Conservation (phyloP, 2,797 vertebrate genomes). For the Atherinosoma microstoma region DNA sequence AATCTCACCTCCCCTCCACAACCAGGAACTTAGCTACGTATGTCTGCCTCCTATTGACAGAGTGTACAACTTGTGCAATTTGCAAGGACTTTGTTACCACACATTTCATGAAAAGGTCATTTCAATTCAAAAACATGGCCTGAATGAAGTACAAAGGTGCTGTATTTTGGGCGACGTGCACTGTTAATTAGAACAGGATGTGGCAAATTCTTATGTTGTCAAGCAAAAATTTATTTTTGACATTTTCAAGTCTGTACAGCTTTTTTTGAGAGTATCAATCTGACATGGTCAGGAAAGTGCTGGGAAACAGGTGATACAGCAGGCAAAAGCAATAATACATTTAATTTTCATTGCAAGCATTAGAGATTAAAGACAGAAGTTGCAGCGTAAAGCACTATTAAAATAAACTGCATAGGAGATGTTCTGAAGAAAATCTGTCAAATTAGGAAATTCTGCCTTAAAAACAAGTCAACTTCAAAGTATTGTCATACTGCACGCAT, state of each 20-base stretch:
- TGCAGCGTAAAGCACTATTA: constrained; percentile 54
- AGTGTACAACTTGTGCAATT: neutral
- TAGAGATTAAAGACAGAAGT: constrained; percentile 53
- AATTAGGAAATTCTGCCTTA: constrained; percentile 40
- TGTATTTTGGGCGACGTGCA: neutral
- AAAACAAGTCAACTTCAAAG: constrained; percentile 46
- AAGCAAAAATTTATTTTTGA: constrained; percentile 79
- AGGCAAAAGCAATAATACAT: constrained; percentile 81
- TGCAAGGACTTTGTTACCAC: neutral
- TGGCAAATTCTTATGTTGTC: constrained; percentile 45
- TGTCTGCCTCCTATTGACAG: neutral
- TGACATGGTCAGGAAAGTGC: constrained; percentile 77
- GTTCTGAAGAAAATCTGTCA: constrained; percentile 24
- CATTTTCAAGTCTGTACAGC: constrained; percentile 87
- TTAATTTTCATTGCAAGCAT: constrained; percentile 76
- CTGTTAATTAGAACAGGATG: neutral
- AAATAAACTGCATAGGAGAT: constrained; percentile 60
- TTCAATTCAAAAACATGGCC: neutral
- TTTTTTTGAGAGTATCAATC: constrained; percentile 77
- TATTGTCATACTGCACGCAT: constrained; percentile 43
- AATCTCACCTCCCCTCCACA: neutral
- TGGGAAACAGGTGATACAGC: constrained; percentile 70
- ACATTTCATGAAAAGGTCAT: too few relatives aligned
- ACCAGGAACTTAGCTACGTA: neutral
- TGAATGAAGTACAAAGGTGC: neutral